Percentiles rank a stretch among this genome's conserved stretches.
Evolutionary conservation across 2,113 vertebrate species (phyloP).

Genomic region (Pomatostomus ruficeps): DNA sequence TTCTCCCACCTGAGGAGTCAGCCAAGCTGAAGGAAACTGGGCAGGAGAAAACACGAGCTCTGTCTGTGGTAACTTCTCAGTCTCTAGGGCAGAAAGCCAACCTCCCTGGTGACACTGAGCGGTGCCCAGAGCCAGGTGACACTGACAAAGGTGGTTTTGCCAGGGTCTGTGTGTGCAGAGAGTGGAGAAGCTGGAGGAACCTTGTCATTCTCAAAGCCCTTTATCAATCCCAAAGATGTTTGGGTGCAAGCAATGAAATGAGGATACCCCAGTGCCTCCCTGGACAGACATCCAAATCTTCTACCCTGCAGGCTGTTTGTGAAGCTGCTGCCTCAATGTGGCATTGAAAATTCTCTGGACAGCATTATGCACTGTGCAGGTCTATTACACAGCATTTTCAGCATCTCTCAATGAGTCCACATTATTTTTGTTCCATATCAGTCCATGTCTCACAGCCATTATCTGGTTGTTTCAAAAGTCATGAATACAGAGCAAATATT

Average conservation of each 20-base stretch:
- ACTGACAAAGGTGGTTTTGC: background rate
- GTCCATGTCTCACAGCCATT: background rate
- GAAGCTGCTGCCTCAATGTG: background rate
- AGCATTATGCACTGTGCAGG: background rate
- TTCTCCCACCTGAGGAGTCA: background rate
- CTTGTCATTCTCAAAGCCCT: background rate
- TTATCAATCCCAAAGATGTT: background rate
- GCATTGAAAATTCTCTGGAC: background rate
- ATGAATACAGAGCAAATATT: background rate
- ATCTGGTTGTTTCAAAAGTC: background rate
- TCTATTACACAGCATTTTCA: background rate
- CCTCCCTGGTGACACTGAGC: background rate
- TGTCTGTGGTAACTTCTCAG: background rate
- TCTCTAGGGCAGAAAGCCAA: background rate
- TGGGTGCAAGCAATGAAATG: background rate
- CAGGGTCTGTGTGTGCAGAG: background rate
- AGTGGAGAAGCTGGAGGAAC: background rate
- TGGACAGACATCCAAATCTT: background rate
- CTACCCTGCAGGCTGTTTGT: background rate
- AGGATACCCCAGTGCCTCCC: background rate
- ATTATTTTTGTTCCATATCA: rapidly evolving
- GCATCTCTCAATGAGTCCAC: background rate
- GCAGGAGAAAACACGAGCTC: background rate
- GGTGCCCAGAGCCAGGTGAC: rapidly evolving
- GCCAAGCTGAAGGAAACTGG: background rate